Conservation (phyloP, 2,797 vertebrate species). For the Cyclopterus lumpus region DNA sequence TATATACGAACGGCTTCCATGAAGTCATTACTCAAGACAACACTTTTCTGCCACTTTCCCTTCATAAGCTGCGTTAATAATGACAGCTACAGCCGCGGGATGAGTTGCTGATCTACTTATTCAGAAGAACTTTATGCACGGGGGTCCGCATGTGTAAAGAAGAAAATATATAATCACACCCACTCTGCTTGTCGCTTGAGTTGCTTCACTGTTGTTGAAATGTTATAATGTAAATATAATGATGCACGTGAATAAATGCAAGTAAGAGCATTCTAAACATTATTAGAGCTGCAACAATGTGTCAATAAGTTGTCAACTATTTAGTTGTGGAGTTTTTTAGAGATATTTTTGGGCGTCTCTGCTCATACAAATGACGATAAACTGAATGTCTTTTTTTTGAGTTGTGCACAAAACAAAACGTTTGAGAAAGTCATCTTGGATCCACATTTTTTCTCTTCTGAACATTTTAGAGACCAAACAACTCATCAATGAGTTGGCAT, state of each 20-base stretch:
- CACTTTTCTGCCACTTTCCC: not conserved
- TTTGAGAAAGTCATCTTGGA: not conserved
- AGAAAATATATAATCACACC: slow-evolving; percentile 16
- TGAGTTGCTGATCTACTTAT: not conserved
- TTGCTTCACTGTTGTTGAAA: no score
- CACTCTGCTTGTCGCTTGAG: slow-evolving; percentile 28
- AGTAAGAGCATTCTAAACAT: not conserved
- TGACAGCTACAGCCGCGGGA: not conserved
- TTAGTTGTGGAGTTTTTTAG: no score
- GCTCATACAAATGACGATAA: not conserved
- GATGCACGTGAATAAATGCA: not conserved
- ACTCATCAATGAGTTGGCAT: not conserved
- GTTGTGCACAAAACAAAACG: no score
- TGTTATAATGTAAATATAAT: not conserved
- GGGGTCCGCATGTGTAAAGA: not conserved
- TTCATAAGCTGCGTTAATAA: not conserved
- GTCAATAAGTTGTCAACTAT: not conserved
- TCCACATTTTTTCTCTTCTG: no score
- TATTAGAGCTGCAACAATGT: no score
- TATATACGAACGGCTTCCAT: not conserved
- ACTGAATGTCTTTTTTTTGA: not conserved
- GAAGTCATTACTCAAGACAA: not conserved
- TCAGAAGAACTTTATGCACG: slow-evolving; percentile 17
- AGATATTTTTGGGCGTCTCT: not conserved
- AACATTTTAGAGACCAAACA: not conserved